phyloP scores from a whole-genome alignment of 1,140 invertebrate genomes.

The Zaprionus vittiger region DNA sequence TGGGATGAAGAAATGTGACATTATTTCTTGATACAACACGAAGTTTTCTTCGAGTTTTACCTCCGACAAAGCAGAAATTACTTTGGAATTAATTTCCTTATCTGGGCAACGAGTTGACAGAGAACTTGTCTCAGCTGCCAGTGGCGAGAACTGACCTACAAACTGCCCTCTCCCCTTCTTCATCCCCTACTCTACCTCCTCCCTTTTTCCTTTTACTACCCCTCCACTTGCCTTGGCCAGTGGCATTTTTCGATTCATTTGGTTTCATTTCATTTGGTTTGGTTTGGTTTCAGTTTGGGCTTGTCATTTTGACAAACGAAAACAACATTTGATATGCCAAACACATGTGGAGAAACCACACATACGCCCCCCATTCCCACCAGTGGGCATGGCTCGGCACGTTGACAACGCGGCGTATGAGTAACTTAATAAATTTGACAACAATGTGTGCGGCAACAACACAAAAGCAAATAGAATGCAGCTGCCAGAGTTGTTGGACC shows the following conservation, averaged over 20 bases:
- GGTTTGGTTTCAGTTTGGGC: conserved; percentile 34
- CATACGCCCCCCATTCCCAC: background rate
- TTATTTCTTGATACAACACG: background rate
- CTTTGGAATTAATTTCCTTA: conserved; percentile 8
- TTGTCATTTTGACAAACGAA: conserved; percentile 66
- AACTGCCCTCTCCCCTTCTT: too few relatives aligned
- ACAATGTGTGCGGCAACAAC: conserved; percentile 48
- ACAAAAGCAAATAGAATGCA: conserved; percentile 73
- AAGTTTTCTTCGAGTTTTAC: conserved; percentile 4
- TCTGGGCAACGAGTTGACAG: conserved; percentile 3
- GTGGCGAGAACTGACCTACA: background rate
- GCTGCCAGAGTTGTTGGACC: conserved; percentile 20
- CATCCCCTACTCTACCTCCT: background rate
- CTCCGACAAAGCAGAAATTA: background rate
- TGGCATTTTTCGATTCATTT: conserved; percentile 35
- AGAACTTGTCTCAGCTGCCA: background rate
- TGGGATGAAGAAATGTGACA: background rate
- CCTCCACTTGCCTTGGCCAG: conserved; percentile 1
- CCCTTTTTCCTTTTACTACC: background rate
- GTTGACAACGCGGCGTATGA: conserved; percentile 62
- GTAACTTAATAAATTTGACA: conserved; percentile 83
- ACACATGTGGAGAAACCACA: conserved; percentile 33
- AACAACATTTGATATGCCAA: conserved; percentile 67
- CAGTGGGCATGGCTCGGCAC: conserved; percentile 10
- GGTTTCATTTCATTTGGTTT: conserved; percentile 30